phyloP scores from a whole-genome alignment of 2,113 vertebrate genomes.

The Python bivittatus region DNA sequence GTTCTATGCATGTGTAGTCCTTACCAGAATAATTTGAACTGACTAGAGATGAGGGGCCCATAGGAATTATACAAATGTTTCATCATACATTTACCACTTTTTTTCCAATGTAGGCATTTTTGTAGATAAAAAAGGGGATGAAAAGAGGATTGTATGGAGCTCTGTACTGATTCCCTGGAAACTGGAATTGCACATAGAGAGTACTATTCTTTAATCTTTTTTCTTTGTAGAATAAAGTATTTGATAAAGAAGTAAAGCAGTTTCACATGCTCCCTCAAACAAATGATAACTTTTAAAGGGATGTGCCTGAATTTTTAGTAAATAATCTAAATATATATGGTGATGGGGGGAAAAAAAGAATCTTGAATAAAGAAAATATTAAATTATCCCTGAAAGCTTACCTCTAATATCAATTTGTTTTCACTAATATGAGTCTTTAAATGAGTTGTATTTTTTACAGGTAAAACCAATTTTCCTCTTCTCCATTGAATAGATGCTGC shows the following conservation, averaged over 20 bases:
- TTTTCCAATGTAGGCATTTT: no score
- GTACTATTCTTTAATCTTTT: neutral
- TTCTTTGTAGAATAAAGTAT: neutral
- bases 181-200: neutral
- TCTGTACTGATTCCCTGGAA: neutral
- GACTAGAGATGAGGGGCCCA: neutral
- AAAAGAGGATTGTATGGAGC: neutral
- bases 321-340: neutral
- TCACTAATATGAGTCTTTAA: slow-evolving; percentile 81
- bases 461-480: slow-evolving; percentile 88
- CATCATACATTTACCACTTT: no score
- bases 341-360: slow-evolving; percentile 9
- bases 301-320: neutral
- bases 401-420: slow-evolving; percentile 91
- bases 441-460: slow-evolving; percentile 83
- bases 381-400: slow-evolving; percentile 61
- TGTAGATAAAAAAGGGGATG: neutral
- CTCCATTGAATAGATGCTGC: slow-evolving; percentile 90
- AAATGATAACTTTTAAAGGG: neutral
- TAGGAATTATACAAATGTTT: neutral
- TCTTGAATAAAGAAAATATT: rapidly evolving
- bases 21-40: neutral
- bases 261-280: neutral
- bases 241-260: neutral
- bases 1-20: neutral